phyloP scores from a whole-genome alignment of 2,113 vertebrate species.

The Melozone crissalis region DNA sequence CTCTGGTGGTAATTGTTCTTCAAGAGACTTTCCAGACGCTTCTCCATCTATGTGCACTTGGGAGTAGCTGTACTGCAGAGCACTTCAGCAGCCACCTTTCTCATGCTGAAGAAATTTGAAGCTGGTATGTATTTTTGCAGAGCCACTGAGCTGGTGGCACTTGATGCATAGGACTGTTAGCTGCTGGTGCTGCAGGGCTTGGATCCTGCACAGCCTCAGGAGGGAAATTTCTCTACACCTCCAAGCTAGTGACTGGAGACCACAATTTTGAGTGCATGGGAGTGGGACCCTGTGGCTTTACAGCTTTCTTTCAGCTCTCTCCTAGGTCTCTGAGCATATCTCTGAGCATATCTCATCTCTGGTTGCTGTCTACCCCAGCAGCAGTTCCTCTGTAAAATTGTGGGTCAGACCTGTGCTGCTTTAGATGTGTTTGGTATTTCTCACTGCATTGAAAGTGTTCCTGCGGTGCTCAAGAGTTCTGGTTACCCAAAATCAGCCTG shows the following conservation, averaged over 20 bases:
- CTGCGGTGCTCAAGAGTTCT: neutral
- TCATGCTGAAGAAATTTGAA: neutral
- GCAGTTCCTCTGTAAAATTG: neutral
- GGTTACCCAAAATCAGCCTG: neutral
- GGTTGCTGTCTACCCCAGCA: neutral
- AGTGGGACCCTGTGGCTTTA: neutral
- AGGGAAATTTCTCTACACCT: neutral
- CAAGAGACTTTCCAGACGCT: neutral
- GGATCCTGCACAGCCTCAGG: neutral
- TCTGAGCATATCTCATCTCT: neutral
- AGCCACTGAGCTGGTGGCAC: neutral
- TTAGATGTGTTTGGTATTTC: neutral
- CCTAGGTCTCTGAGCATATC: neutral
- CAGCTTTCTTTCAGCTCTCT: neutral
- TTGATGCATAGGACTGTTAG: accelerated
- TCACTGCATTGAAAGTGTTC: neutral
- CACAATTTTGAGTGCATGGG: neutral
- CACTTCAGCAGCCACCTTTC: neutral
- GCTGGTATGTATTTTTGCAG: neutral
- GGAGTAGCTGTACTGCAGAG: neutral
- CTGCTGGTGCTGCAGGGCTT: neutral
- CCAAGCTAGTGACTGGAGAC: neutral
- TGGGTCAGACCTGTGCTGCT: neutral
- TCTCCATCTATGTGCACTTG: neutral
- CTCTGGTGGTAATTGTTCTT: neutral